Percentiles rank a stretch among this genome's conserved stretches.
Conservation (phyloP, 2,797 vertebrate species). For the Oophaga sylvatica region DNA sequence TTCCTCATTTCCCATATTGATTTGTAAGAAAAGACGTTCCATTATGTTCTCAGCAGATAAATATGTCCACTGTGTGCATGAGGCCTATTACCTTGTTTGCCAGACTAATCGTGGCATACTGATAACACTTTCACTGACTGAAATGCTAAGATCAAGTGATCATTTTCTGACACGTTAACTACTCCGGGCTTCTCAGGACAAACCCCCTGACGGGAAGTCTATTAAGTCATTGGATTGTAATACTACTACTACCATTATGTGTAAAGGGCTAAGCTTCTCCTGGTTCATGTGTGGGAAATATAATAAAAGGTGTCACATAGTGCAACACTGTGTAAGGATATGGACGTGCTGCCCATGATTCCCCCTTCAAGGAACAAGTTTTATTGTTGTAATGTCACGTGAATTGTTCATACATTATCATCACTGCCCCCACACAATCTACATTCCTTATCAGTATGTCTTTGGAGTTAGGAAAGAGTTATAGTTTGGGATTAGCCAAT, state of each 20-base stretch:
- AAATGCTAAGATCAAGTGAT: constrained; percentile 27
- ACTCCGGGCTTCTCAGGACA: background rate
- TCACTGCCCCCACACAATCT: too few species aligned
- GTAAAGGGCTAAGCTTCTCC: background rate
- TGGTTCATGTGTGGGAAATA: background rate
- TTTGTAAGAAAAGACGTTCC: constrained; percentile 48
- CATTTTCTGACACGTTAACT: constrained; percentile 9
- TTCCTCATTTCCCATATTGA: constrained; percentile 58
- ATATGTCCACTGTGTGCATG: constrained; percentile 20
- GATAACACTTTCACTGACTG: constrained; percentile 11
- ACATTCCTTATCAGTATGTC: too few species aligned
- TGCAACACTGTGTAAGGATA: too few species aligned
- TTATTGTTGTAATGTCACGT: too few species aligned
- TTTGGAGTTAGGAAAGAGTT: too few species aligned
- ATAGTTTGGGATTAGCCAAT: too few species aligned
- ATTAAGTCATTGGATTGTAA: background rate
- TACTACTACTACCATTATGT: background rate
- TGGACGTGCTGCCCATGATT: too few species aligned
- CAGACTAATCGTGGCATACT: constrained; percentile 36
- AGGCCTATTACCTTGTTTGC: constrained; percentile 43
- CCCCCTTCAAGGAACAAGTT: too few species aligned
- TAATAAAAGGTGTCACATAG: background rate
- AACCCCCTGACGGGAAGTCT: background rate
- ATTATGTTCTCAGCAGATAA: constrained; percentile 57
- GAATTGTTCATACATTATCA: too few species aligned